These are phyloP conservation scores for Lomographa bimaculata DNA, from an alignment of 2,888 invertebrate genomes.

Conservation along the genomic window DNA sequence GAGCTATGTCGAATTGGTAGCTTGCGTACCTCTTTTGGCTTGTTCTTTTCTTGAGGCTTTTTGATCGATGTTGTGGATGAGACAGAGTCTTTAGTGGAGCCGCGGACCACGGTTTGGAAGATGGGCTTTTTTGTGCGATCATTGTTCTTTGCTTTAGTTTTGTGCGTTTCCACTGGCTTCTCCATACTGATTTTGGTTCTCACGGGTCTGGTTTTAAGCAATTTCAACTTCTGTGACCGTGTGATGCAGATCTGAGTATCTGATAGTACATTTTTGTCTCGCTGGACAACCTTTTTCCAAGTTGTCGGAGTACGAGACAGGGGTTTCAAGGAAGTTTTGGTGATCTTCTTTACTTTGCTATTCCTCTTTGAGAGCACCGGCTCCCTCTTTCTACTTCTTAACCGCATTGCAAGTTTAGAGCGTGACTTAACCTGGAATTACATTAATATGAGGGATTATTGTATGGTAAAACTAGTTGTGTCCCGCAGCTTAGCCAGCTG, in stretches of 20 bases:
- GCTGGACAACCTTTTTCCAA: conserved; percentile 66
- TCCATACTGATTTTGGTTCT: conserved; percentile 69
- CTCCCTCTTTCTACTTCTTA: conserved; percentile 87
- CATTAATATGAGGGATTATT: too few species aligned
- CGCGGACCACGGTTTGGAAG: conserved; percentile 75
- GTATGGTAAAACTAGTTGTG: too few species aligned
- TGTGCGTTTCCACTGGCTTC: conserved; percentile 56
- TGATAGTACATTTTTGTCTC: conserved; percentile 66
- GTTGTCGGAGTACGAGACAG: conserved; percentile 52
- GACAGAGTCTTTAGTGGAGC: conserved; percentile 58
- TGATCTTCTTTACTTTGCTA: conserved; percentile 56
- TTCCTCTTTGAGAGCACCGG: conserved; percentile 77
- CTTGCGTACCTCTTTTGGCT: conserved; percentile 62
- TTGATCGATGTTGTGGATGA: conserved; percentile 59
- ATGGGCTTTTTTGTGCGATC: conserved; percentile 64
- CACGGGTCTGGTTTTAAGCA: conserved; percentile 49
- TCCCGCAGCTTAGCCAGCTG: too few species aligned
- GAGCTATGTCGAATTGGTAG: conserved; percentile 72
- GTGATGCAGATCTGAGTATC: conserved; percentile 60
- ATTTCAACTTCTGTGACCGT: conserved; percentile 66
- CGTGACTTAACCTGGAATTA: conserved; percentile 56
- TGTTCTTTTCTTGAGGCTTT: conserved; percentile 52
- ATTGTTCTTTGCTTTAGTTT: conserved; percentile 58
- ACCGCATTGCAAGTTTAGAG: conserved; percentile 83
- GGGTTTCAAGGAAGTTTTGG: conserved; percentile 53